Conservation (phyloP, 2,113 vertebrate species). For the Empidonax alnorum region DNA sequence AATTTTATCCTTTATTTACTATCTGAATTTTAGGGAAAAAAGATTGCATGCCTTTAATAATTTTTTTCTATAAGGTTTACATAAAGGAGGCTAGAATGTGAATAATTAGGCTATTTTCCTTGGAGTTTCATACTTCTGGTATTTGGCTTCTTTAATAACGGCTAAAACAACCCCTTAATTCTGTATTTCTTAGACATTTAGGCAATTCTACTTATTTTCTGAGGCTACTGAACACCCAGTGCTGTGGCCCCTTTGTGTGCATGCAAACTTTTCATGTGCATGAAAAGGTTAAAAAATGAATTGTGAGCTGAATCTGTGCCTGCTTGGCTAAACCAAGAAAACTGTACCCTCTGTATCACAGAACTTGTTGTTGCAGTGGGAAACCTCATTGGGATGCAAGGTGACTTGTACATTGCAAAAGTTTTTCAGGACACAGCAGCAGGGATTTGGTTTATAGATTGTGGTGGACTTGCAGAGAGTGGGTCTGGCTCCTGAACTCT, state of each 20-base stretch:
- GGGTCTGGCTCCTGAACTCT: background rate
- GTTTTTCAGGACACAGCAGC: background rate
- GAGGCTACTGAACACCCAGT: background rate
- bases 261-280: background rate
- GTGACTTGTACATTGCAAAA: background rate
- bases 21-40: background rate
- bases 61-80: background rate
- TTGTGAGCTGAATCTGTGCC: background rate
- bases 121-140: background rate
- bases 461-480: fast-evolving
- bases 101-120: background rate
- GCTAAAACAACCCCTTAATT: background rate
- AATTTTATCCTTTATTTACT: background rate
- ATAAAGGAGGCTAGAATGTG: background rate
- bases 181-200: background rate
- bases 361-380: background rate
- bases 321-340: background rate
- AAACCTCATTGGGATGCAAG: background rate
- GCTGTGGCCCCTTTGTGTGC: background rate
- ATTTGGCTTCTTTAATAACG: background rate
- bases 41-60: background rate
- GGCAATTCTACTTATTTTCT: background rate
- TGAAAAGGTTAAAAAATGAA: background rate
- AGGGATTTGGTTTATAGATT: background rate
- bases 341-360: fast-evolving